Evolutionary conservation across 2,888 invertebrate species (phyloP), one percentile per base, ranked within the genome.

Genomic region (Torymus tubicola): DNA sequence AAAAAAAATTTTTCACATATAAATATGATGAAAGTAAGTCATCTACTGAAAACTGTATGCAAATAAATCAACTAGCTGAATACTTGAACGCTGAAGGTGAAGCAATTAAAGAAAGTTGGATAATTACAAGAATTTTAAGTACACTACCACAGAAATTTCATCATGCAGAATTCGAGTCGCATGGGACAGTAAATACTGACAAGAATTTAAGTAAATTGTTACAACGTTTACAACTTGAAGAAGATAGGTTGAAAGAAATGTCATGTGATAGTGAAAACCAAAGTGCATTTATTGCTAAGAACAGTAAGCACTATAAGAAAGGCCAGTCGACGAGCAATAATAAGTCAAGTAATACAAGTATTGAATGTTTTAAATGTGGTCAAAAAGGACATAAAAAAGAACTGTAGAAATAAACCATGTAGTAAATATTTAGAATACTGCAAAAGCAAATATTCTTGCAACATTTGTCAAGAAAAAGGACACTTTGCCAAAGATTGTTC

Each of bases 401-500:
- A 2, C 3, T 24, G 24, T 24, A 24, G 3, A 24, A 24, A 24
- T 24, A 24, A 24, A 24, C 24, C 24, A 2, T 24, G 24, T 24
- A 3, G 3, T 2, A 24, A 24, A 24, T 24, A 24, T 24, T 3
- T 24, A 2, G 85, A 83, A 5, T 85, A 86, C 63, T 86, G 85
- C 73, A 87, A 85, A 68, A 24, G 3, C 24, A 24, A 24, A 3
- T 24, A 24, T 24, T 3, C 24, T 2, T 24, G 24, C 24, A 24
- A 24, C 3, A 24, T 2, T 24, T 24, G 24, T 3, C 2, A 24
- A 2, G 24, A 24, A 24, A 24, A 85, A 81, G 86, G 86, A 24
- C 86, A 86, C 74, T 85, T 84, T 78, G 80, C 85, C 4, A 86
- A 85, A 80, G 84, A 86, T 4, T 85, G 84, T 75, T 69, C 81